Conservation (phyloP, 2,113 vertebrate genomes). For the Microcebus jonahi region DNA sequence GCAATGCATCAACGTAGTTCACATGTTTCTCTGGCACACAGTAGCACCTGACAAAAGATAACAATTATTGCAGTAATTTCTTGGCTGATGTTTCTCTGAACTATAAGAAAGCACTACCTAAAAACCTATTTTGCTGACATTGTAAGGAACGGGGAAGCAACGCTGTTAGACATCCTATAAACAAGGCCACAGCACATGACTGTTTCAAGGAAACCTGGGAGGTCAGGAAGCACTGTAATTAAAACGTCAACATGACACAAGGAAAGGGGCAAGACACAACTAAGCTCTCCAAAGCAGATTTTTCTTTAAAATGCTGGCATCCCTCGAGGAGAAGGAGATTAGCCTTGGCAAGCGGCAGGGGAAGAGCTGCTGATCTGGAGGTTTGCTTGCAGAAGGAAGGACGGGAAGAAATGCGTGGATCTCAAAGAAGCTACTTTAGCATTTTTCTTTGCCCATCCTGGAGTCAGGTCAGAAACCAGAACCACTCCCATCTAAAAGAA, state of each 20-base stretch:
- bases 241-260: neutral
- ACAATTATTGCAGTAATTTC: neutral
- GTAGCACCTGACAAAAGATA: neutral
- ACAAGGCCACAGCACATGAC: neutral
- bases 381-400: neutral
- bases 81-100: neutral
- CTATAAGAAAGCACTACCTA: neutral
- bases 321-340: neutral
- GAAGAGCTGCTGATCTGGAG: neutral
- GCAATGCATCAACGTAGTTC: neutral
- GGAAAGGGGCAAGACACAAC: neutral
- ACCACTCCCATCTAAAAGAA: neutral
- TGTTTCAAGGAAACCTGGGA: constrained; percentile 10
- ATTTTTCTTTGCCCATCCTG: neutral
- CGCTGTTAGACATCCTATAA: neutral
- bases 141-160: neutral
- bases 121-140: neutral
- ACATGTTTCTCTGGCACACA: neutral
- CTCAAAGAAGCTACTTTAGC: neutral
- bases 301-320: neutral
- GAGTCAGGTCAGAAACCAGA: neutral
- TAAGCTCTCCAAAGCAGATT: neutral
- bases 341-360: neutral
- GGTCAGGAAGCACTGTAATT: constrained; percentile 19
- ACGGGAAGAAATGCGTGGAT: neutral